Evolutionary conservation across 2,113 vertebrate genomes (phyloP).

Genomic region (Neomonachus schauinslandi): DNA sequence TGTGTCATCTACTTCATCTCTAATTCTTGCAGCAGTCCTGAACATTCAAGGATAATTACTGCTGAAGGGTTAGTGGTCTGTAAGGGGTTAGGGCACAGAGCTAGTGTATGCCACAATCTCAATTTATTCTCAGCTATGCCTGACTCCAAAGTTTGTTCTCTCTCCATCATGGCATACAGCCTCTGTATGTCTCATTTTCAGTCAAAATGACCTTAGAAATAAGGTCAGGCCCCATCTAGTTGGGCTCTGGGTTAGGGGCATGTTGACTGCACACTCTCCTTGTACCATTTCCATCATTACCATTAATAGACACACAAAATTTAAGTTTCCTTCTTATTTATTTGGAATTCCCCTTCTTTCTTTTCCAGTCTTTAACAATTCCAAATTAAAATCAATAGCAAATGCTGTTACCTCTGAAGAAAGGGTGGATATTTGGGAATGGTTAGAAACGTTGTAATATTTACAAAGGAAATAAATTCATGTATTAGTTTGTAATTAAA

Average conservation of each 20-base stretch:
- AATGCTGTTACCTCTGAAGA: conserved; percentile 29
- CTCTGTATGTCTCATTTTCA: neutral
- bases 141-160: neutral
- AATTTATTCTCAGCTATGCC: neutral
- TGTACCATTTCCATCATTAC: neutral
- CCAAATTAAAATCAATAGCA: neutral
- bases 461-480: neutral
- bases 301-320: neutral
- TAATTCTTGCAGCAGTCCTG: neutral
- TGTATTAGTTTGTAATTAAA: neutral
- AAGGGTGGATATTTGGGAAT: neutral
- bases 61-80: neutral
- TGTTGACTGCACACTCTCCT: neutral
- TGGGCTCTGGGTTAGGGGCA: neutral
- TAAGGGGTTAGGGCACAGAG: neutral
- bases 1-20: neutral
- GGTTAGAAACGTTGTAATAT: neutral
- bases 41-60: neutral
- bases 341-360: neutral
- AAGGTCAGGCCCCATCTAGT: neutral
- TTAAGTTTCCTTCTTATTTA: neutral
- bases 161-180: neutral
- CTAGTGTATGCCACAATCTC: neutral
- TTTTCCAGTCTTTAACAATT: neutral
- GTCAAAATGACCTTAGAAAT: neutral